phyloP scores from a whole-genome alignment of 2,888 invertebrate genomes.

The Isotomurus palustris region DNA sequence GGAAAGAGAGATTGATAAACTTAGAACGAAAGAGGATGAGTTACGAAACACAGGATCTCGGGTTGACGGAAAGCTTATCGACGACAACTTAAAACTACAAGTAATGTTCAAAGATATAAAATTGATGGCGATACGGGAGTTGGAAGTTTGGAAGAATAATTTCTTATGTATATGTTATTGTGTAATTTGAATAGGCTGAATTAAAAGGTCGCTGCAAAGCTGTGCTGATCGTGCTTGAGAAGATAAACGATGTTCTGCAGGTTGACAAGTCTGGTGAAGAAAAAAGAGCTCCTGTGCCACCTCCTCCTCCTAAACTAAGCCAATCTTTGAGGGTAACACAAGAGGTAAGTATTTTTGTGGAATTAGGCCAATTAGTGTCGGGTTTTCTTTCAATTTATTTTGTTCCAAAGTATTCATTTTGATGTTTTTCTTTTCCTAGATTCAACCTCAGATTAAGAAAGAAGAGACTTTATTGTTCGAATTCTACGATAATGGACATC shows the following conservation, averaged over 20 bases:
- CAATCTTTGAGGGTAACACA: conserved; percentile 3
- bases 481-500: conserved; percentile 77
- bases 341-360: not conserved
- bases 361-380: not conserved
- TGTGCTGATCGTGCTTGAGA: conserved; percentile 80
- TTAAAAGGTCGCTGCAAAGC: conserved; percentile 74
- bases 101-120: too few species aligned
- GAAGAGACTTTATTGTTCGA: conserved; percentile 19
- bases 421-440: not conserved
- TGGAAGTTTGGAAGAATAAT: too few species aligned
- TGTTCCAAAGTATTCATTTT: not conserved
- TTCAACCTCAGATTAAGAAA: conserved; percentile 12
- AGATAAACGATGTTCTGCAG: conserved; percentile 78
- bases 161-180: not conserved
- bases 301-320: conserved; percentile 31
- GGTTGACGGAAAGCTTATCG: conserved; percentile 35
- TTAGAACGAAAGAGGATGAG: conserved; percentile 73
- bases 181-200: conserved; percentile 60
- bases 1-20: conserved; percentile 70
- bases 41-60: conserved; percentile 61
- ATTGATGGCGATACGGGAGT: too few species aligned
- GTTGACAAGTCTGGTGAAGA: conserved; percentile 54
- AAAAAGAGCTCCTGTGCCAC: conserved; percentile 25
- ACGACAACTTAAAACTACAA: conserved; percentile 79
- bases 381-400: not conserved